These are phyloP conservation scores for Anabacerthia variegaticeps DNA, from an alignment of 2,797 vertebrate genomes.

Conservation along the genomic window DNA sequence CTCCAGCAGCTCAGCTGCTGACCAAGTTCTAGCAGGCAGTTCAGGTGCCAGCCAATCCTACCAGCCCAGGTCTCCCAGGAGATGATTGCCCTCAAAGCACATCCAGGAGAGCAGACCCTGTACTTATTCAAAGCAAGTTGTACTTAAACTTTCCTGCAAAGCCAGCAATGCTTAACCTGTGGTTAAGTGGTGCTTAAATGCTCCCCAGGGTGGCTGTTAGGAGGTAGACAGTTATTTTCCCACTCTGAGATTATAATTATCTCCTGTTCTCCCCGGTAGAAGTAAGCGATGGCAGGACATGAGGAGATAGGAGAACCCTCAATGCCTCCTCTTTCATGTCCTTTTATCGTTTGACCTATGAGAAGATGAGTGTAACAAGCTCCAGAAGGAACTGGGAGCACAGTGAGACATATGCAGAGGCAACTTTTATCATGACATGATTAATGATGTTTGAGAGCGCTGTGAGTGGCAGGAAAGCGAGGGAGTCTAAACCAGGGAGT, in stretches of 20 bases:
- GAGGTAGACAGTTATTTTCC: neutral
- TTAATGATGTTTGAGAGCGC: neutral
- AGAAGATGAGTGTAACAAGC: neutral
- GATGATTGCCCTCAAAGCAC: neutral
- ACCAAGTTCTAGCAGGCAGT: neutral
- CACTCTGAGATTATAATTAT: neutral
- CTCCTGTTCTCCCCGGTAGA: neutral
- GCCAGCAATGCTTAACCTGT: neutral
- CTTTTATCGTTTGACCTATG: neutral
- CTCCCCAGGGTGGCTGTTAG: conserved; percentile 6
- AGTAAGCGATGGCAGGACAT: neutral
- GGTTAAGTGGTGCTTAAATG: conserved; percentile 19
- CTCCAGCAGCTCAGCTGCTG: neutral
- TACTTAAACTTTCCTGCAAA: conserved; percentile 18
- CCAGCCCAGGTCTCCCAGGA: neutral
- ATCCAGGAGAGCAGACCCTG: neutral
- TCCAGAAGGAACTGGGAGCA: neutral
- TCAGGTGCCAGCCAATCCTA: neutral
- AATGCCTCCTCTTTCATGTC: neutral
- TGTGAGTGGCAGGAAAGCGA: neutral
- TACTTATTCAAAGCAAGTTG: neutral
- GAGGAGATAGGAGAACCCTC: neutral
- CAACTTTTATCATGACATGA: neutral
- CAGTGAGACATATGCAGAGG: neutral
- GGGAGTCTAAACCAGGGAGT: neutral